A percentile compares a stretch with the other conserved stretches of the same genome.
Conservation (phyloP, 2,113 vertebrate species). For the Pseudonaja textilis region DNA sequence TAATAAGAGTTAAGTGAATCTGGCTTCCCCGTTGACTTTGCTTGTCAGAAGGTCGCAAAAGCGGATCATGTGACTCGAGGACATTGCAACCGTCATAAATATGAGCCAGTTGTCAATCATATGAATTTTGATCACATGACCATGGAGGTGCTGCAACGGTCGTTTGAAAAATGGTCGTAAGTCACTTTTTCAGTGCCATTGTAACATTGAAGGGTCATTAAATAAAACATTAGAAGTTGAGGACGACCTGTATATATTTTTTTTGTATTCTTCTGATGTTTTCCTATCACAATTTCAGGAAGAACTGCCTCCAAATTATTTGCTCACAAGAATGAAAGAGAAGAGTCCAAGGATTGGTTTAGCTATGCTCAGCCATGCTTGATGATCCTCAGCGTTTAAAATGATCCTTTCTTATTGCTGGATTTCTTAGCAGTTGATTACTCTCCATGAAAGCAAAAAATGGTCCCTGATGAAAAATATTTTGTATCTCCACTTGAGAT, state of each 20-base stretch:
- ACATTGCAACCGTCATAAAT: background rate
- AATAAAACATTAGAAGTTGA: background rate
- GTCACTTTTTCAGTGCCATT: background rate
- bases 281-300: slow-evolving; percentile 26
- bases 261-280: slow-evolving; percentile 19
- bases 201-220: background rate
- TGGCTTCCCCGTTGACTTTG: background rate
- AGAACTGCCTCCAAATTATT: slow-evolving; percentile 20
- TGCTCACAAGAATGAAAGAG: slow-evolving; percentile 10
- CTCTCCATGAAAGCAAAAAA: background rate
- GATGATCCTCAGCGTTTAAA: background rate
- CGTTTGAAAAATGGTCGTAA: background rate
- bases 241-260: background rate
- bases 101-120: background rate
- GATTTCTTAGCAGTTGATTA: background rate
- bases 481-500: background rate
- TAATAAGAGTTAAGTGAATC: background rate
- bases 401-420: background rate
- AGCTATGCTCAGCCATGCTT: background rate
- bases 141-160: background rate
- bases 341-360: background rate
- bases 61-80: background rate
- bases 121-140: background rate
- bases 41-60: background rate
- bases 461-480: background rate